Evolutionary conservation across 2,797 vertebrate species (phyloP).

Genomic region (Acanthopagrus latus): DNA sequence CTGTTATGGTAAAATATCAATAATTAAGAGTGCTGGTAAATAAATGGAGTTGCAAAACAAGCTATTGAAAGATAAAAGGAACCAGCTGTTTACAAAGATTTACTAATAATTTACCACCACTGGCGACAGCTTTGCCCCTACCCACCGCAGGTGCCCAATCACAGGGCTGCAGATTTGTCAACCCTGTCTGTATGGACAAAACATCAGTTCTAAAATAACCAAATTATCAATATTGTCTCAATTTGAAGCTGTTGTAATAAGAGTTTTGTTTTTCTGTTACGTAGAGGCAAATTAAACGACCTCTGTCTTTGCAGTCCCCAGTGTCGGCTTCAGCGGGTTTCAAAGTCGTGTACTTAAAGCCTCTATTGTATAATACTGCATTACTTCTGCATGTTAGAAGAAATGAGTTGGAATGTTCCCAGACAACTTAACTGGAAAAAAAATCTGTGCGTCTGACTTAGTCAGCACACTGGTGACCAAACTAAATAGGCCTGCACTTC

Average conservation of each 20-base stretch:
- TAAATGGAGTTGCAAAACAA: constrained; percentile 53
- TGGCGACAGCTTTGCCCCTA: constrained; percentile 56
- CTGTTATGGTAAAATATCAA: constrained; percentile 60
- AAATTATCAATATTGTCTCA: constrained; percentile 29
- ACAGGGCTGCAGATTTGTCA: constrained; percentile 42
- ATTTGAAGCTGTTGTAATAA: background rate
- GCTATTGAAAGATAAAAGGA: constrained; percentile 17
- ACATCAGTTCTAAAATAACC: constrained; percentile 17
- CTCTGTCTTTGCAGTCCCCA: constrained; percentile 4
- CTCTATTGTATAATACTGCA: background rate
- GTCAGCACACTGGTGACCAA: constrained; percentile 60
- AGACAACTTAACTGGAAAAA: constrained; percentile 46
- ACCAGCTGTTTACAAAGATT: constrained; percentile 56
- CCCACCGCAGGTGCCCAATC: constrained; percentile 70
- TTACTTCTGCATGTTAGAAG: constrained; percentile 9
- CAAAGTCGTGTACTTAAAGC: background rate
- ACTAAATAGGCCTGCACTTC: constrained; percentile 40
- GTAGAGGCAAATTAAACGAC: background rate
- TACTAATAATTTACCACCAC: constrained; percentile 76
- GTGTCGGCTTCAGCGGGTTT: background rate
- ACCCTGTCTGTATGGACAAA: constrained; percentile 57
- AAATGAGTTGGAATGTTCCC: constrained; percentile 10
- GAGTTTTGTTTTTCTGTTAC: constrained; percentile 3
- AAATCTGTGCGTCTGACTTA: constrained; percentile 36
- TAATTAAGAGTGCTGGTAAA: constrained; percentile 60